Conservation (phyloP, 2,113 vertebrate species). For the Protobothrops flavoviridis region DNA sequence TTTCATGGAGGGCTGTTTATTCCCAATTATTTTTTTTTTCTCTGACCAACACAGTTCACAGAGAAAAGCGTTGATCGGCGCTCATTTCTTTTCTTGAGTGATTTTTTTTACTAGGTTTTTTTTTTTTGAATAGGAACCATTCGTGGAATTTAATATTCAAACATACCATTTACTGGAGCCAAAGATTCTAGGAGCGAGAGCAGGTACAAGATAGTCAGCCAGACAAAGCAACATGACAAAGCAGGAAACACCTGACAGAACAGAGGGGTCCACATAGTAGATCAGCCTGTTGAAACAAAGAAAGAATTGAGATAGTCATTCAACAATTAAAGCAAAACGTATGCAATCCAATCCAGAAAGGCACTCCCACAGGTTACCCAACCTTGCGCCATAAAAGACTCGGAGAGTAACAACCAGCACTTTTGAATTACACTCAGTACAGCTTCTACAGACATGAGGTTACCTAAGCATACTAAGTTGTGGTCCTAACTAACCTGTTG, state of each 20-base stretch:
- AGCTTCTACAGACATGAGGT: background rate
- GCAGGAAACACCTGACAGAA: conserved; percentile 93
- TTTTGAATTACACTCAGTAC: background rate
- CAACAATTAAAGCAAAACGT: background rate
- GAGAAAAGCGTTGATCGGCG: background rate
- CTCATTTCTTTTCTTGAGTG: background rate
- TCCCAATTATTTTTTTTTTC: background rate
- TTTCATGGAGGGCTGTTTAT: background rate
- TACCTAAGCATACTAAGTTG: background rate
- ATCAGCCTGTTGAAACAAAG: conserved; percentile 78
- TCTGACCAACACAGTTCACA: background rate
- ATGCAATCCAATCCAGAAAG: background rate
- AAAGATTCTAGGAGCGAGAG: conserved; percentile 90
- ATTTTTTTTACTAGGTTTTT: background rate
- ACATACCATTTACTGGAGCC: conserved; percentile 94
- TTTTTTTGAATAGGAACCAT: background rate
- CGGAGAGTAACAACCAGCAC: background rate
- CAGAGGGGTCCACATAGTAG: conserved; percentile 94
- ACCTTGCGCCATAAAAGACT: background rate
- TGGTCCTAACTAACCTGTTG: background rate
- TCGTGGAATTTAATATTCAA: background rate
- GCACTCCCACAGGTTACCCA: background rate
- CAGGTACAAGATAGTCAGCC: conserved; percentile 96
- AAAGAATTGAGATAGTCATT: background rate
- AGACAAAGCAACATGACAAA: conserved; percentile 92